Evolutionary conservation across 2,113 vertebrate species (phyloP).

Genomic region (Atractosteus spatula): DNA sequence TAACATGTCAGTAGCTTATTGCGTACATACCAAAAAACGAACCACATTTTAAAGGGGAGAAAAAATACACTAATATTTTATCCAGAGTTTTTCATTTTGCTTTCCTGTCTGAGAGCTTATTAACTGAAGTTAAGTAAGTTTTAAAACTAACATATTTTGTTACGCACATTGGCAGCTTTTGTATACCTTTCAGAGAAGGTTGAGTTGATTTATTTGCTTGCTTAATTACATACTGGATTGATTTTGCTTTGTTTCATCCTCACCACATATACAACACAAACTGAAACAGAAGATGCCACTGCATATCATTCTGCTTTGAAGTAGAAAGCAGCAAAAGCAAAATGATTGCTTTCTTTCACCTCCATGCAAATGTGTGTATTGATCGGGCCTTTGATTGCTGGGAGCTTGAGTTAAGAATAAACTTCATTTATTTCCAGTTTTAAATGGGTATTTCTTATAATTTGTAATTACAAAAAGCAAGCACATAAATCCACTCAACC

Average conservation of each 20-base stretch:
- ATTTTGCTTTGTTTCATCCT: conserved; percentile 8
- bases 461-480: not conserved
- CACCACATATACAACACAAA: conserved; percentile 1
- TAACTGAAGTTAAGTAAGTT: no score
- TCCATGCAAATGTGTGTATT: conserved; percentile 12
- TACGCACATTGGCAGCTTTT: not conserved
- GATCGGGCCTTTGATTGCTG: conserved; percentile 3
- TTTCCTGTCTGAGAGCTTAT: no score
- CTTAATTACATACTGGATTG: conserved; percentile 21
- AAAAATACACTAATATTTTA: no score
- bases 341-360: conserved; percentile 16
- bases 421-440: not conserved
- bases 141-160: not conserved
- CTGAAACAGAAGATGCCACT: conserved; percentile 2
- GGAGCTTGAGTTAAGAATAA: not conserved
- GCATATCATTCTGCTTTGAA: conserved; percentile 3
- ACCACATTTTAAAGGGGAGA: no score
- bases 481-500: conserved; percentile 10
- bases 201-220: conserved; percentile 13
- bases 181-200: conserved; percentile 1
- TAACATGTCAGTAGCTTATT: not conserved
- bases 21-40: no score
- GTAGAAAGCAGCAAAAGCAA: conserved; percentile 1
- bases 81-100: no score
- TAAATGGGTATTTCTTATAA: not conserved